A percentile compares a stretch with the other conserved stretches of the same genome.
These are phyloP conservation scores for Microcebus ravelobensis DNA, from an alignment of 2,113 vertebrate genomes.

Conservation along the genomic window DNA sequence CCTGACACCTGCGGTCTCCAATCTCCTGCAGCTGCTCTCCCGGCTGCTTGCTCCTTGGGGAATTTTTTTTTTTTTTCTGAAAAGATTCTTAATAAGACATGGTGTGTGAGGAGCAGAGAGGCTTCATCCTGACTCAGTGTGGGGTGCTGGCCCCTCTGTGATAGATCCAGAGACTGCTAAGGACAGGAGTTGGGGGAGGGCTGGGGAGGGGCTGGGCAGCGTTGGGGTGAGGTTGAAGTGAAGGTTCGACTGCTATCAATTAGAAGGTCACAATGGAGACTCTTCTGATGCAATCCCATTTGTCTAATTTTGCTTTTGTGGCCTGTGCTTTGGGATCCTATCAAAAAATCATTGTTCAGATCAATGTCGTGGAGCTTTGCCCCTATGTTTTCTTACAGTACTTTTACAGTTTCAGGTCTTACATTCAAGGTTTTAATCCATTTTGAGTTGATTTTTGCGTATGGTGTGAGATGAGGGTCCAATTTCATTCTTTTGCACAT, in stretches of 20 bases:
- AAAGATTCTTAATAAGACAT: background rate
- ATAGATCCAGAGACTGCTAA: background rate
- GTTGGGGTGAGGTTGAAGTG: background rate
- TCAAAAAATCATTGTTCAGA: too few relatives aligned
- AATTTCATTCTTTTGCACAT: background rate
- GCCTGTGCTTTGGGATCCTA: background rate
- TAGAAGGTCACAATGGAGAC: fast-evolving
- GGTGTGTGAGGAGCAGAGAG: too few relatives aligned
- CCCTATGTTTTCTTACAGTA: background rate
- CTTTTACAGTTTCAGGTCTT: background rate
- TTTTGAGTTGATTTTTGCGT: background rate
- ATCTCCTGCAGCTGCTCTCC: background rate
- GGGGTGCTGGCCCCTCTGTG: background rate
- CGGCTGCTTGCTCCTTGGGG: background rate
- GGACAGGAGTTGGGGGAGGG: background rate
- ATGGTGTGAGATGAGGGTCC: background rate
- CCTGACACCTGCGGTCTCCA: background rate
- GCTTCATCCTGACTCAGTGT: background rate
- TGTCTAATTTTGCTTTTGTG: background rate
- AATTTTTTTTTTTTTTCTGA: background rate
- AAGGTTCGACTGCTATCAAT: background rate
- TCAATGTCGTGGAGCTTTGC: background rate
- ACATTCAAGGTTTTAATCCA: background rate
- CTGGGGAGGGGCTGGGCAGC: background rate
- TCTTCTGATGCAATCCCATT: background rate